A percentile compares a stretch with the other conserved stretches of the same genome.
phyloP scores from a whole-genome alignment of 2,113 vertebrate species.

The Smithornis capensis region DNA sequence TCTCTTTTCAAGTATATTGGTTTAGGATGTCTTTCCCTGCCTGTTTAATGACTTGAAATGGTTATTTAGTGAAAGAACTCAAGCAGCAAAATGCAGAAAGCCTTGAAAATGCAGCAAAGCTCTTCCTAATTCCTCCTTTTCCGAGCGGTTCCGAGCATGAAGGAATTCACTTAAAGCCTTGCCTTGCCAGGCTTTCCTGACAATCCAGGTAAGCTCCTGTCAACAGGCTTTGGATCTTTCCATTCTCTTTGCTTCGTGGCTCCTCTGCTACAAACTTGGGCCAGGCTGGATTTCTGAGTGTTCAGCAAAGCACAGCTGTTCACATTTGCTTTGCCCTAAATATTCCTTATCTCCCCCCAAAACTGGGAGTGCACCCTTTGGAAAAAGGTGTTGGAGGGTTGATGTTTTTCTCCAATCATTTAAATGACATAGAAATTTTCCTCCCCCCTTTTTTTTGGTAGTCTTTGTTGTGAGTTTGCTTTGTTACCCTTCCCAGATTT shows the following conservation, averaged over 20 bases:
- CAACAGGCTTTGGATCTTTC: not conserved
- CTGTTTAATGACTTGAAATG: not conserved
- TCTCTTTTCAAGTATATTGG: not conserved
- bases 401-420: not conserved
- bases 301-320: not conserved
- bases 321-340: not conserved
- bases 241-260: not conserved
- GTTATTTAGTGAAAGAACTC: slow-evolving; percentile 9
- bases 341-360: not conserved
- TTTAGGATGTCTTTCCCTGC: slow-evolving; percentile 8
- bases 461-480: not conserved
- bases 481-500: not conserved
- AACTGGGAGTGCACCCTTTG: not conserved
- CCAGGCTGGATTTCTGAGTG: fast-evolving
- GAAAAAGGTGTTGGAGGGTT: too few species aligned
- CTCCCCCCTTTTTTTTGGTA: not conserved
- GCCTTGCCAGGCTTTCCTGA: slow-evolving; percentile 29
- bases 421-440: not conserved
- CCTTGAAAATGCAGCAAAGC: not conserved
- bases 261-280: not conserved
- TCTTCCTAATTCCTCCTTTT: not conserved
- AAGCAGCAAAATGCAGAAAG: not conserved
- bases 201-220: slow-evolving; percentile 54
- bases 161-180: not conserved
- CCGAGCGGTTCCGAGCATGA: not conserved